Percentiles rank a stretch among this genome's conserved stretches.
These are phyloP conservation scores for Trissolcus basalis DNA, from an alignment of 1,140 invertebrate species.

Conservation along the genomic window DNA sequence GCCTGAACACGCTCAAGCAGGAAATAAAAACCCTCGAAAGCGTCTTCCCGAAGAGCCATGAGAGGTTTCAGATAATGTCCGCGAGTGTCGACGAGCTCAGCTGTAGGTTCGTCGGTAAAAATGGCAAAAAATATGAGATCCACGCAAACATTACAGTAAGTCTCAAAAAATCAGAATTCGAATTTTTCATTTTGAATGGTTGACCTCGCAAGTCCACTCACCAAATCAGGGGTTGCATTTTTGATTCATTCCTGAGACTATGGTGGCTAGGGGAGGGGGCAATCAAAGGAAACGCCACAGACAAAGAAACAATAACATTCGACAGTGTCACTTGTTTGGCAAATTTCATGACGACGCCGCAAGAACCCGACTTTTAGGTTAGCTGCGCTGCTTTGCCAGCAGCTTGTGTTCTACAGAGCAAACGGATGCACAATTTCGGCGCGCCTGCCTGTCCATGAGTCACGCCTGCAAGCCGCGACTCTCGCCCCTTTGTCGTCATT, in stretches of 20 bases:
- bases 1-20: conserved; percentile 97
- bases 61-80: conserved; percentile 96
- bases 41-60: conserved; percentile 96
- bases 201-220: too few species aligned
- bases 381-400: not conserved
- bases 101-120: conserved; percentile 96
- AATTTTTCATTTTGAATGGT: too few species aligned
- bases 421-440: too few species aligned
- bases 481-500: not conserved
- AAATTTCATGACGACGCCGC: not conserved
- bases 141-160: conserved; percentile 98
- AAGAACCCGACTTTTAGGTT: conserved; percentile 12
- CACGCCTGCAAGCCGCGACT: not conserved
- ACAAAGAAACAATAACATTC: conserved; percentile 71
- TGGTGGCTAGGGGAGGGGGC: conserved; percentile 9
- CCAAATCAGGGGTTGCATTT: too few species aligned
- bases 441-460: not conserved
- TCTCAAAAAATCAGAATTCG: not conserved
- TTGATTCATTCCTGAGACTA: too few species aligned
- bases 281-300: conserved; percentile 27
- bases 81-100: conserved; percentile 98
- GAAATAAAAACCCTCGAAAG: conserved; percentile 97
- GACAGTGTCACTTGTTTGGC: conserved; percentile 3
- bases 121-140: conserved; percentile 96
- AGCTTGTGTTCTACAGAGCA: too few species aligned